These are phyloP conservation scores for Caenorhabditis brenneri DNA, from an alignment of 1,140 invertebrate genomes.

Conservation along the genomic window DNA sequence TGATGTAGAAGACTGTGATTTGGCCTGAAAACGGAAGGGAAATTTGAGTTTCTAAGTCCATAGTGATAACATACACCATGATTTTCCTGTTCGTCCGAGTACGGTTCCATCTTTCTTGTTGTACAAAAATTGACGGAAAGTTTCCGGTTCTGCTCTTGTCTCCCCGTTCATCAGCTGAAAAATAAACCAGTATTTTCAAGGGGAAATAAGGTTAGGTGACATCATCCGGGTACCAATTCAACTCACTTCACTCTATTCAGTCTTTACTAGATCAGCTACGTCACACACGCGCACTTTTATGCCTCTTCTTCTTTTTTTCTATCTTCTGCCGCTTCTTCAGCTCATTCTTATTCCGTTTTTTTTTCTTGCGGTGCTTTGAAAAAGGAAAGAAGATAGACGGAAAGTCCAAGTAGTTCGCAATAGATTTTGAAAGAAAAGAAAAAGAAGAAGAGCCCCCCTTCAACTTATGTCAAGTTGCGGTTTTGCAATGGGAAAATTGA, in stretches of 20 bases:
- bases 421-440: neutral
- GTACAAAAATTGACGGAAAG: slow-evolving; percentile 56
- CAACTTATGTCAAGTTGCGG: neutral
- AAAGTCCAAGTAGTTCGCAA: neutral
- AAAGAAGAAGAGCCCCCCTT: neutral
- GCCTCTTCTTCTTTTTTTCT: neutral
- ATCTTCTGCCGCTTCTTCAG: neutral
- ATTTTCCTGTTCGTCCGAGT: slow-evolving; percentile 68
- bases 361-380: neutral
- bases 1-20: slow-evolving; percentile 68
- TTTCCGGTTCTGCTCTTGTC: slow-evolving; percentile 45
- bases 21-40: slow-evolving; percentile 61
- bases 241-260: slow-evolving; percentile 29
- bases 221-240: slow-evolving; percentile 3
- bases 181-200: neutral
- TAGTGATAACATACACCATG: slow-evolving; percentile 62
- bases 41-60: neutral
- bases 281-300: neutral
- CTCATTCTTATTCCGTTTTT: slow-evolving; percentile 36
- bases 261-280: slow-evolving; percentile 39
- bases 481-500: neutral
- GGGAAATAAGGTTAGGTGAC: neutral
- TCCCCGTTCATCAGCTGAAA: slow-evolving; percentile 57
- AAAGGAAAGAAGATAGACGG: neutral
- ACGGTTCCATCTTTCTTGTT: slow-evolving; percentile 65